Evolutionary conservation across 2,797 vertebrate species (phyloP).

Genomic region (Chiloscyllium punctatum): DNA sequence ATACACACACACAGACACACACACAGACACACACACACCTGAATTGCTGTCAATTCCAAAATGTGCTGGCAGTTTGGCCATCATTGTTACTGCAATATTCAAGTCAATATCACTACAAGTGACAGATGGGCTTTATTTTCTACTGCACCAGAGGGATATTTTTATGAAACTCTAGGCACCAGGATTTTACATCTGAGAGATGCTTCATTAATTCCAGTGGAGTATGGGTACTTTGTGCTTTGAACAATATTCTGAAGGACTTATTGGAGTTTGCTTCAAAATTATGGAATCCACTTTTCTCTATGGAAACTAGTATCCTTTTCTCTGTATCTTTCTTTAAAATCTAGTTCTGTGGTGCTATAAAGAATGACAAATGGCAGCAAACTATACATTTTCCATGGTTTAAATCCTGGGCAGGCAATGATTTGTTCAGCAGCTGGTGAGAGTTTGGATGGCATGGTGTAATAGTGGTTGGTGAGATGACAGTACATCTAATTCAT

Average conservation of each 20-base stretch:
- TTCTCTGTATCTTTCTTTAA: background rate
- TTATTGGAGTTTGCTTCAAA: background rate
- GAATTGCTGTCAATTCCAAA: background rate
- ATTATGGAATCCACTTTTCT: background rate
- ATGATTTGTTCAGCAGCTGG: background rate
- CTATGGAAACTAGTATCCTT: background rate
- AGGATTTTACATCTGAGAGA: background rate
- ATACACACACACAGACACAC: background rate
- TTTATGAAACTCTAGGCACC: background rate
- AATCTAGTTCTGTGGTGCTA: background rate
- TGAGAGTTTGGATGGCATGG: background rate
- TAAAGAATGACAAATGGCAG: background rate
- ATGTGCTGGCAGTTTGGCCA: background rate
- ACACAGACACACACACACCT: background rate
- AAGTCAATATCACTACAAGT: background rate
- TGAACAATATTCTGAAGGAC: background rate
- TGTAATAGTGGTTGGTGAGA: background rate
- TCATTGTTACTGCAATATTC: background rate
- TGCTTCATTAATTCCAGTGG: background rate
- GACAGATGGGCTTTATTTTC: slow-evolving; percentile 21
- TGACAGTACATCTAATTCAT: background rate
- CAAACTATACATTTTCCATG: background rate
- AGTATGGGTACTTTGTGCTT: background rate
- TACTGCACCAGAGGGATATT: background rate
- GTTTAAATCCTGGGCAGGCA: background rate